Evolutionary conservation across 2,888 invertebrate genomes (phyloP).

Genomic region (Acrocyrtus sp.): DNA sequence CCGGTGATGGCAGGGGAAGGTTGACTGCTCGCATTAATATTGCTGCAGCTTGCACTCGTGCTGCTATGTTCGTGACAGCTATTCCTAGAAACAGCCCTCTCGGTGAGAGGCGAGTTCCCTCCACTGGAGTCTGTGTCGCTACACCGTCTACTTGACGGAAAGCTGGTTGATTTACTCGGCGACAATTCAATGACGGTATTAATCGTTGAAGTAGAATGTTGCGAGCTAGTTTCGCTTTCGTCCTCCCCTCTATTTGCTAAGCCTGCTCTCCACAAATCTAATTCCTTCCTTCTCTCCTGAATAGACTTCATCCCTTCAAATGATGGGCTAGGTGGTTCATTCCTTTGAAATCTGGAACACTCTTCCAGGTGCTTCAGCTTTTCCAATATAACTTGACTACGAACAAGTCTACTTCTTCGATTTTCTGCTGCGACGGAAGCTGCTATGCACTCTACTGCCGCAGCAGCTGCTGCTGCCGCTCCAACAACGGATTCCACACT

Average conservation of each 20-base stretch:
- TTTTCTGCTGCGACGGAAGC: slow-evolving; percentile 35
- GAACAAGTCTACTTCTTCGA: slow-evolving; percentile 60
- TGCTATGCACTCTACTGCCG: slow-evolving; percentile 37
- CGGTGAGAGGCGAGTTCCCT: slow-evolving; percentile 61
- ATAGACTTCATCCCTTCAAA: slow-evolving; percentile 65
- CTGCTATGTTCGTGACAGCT: slow-evolving; percentile 31
- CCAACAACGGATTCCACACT: slow-evolving; percentile 59
- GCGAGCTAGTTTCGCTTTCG: slow-evolving; percentile 66
- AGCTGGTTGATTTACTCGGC: slow-evolving; percentile 60
- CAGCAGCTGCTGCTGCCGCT: slow-evolving; percentile 39
- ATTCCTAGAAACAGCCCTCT: slow-evolving; percentile 60
- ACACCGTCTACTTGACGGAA: slow-evolving; percentile 57
- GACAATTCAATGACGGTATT: slow-evolving; percentile 66
- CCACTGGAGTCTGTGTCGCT: slow-evolving; percentile 62
- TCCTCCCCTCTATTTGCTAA: slow-evolving; percentile 61
- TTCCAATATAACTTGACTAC: slow-evolving; percentile 64
- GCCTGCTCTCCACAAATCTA: slow-evolving; percentile 65
- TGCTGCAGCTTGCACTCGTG: slow-evolving; percentile 36
- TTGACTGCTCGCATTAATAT: slow-evolving; percentile 3
- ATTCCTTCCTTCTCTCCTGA: slow-evolving; percentile 65
- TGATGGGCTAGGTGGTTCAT: slow-evolving; percentile 63
- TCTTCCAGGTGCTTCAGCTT: slow-evolving; percentile 65
- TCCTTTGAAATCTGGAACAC: slow-evolving; percentile 64
- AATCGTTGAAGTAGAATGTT: slow-evolving; percentile 66
- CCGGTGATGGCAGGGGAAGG: neutral